A percentile compares a stretch with the other conserved stretches of the same genome.
phyloP scores from a whole-genome alignment of 1,140 invertebrate species.

The Plodia interpunctella region DNA sequence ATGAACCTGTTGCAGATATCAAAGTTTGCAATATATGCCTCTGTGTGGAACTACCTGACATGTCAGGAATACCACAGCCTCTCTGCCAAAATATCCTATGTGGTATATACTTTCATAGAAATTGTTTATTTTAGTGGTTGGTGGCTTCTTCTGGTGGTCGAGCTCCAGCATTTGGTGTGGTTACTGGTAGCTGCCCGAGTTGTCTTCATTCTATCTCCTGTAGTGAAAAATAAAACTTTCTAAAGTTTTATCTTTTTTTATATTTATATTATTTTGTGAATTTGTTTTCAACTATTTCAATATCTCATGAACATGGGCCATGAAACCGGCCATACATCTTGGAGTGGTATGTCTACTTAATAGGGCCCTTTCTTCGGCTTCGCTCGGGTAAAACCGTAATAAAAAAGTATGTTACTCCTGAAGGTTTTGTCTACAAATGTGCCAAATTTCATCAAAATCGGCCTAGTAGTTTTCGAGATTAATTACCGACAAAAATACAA shows the following conservation, averaged over 20 bases:
- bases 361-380: too few relatives aligned
- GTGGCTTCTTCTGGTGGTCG: constrained; percentile 43
- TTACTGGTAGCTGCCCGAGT: constrained; percentile 48
- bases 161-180: constrained; percentile 47
- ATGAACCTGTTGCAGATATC: constrained; percentile 13
- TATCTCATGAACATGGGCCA: too few relatives aligned
- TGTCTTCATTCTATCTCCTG: constrained; percentile 51
- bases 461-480: too few relatives aligned
- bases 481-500: too few relatives aligned
- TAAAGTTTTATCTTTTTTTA: not conserved
- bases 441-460: too few relatives aligned
- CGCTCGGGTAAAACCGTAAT: too few relatives aligned
- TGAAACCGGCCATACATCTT: too few relatives aligned
- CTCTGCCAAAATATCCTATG: constrained; percentile 47
- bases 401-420: too few relatives aligned
- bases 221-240: constrained; percentile 29
- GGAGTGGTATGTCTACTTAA: too few relatives aligned
- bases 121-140: constrained; percentile 58
- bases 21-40: constrained; percentile 49
- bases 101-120: constrained; percentile 51
- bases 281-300: too few relatives aligned
- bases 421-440: too few relatives aligned
- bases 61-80: constrained; percentile 39
- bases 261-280: too few relatives aligned
- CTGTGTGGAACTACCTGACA: constrained; percentile 38